Evolutionary conservation across 2,113 vertebrate genomes (phyloP).

Genomic region (Orycteropus afer): DNA sequence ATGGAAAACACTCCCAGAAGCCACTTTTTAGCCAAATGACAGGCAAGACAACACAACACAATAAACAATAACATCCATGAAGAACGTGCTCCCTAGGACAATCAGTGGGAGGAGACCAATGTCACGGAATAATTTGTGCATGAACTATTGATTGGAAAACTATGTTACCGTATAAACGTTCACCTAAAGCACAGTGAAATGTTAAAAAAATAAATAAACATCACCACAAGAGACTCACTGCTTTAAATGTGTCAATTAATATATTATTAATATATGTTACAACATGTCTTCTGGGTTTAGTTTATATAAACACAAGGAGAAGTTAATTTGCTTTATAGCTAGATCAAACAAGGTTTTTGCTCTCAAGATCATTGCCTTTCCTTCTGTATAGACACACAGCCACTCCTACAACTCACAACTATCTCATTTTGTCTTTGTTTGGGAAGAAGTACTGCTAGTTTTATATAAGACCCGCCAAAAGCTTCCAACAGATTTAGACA

Average conservation of each 20-base stretch:
- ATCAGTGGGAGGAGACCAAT: background rate
- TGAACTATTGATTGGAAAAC: too few relatives aligned
- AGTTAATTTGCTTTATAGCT: background rate
- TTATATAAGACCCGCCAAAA: conserved; percentile 69
- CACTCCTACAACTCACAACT: background rate
- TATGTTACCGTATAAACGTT: background rate
- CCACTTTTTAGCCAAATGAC: background rate
- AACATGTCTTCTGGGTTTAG: background rate
- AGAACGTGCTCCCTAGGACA: background rate
- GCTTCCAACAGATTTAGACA: conserved; percentile 81
- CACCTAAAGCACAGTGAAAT: background rate
- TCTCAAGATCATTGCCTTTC: background rate
- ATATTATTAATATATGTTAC: background rate
- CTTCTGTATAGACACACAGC: background rate
- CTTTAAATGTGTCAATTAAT: background rate
- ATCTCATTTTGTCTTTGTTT: conserved; percentile 67
- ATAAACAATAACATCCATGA: too few relatives aligned
- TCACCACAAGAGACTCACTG: background rate
- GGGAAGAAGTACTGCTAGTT: conserved; percentile 41
- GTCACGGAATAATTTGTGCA: too few relatives aligned
- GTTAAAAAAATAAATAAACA: background rate
- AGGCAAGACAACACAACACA: background rate
- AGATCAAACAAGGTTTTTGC: background rate
- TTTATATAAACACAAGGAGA: background rate
- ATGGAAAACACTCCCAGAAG: background rate